These are phyloP conservation scores for Macrosiphum euphorbiae DNA, from an alignment of 2,888 invertebrate genomes.

Conservation along the genomic window DNA sequence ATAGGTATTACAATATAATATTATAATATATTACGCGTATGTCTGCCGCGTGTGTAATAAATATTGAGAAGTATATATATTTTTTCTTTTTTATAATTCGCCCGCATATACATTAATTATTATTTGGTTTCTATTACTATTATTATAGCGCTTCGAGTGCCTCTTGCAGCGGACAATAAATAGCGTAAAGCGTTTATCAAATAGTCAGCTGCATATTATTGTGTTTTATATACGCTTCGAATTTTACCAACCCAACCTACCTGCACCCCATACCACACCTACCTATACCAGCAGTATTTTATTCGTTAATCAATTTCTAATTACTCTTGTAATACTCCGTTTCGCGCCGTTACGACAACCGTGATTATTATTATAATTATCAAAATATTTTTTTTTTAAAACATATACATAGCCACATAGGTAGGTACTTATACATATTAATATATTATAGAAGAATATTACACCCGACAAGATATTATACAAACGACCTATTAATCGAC, in stretches of 20 bases:
- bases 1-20: background rate
- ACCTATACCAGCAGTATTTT: background rate
- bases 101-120: slow-evolving; percentile 32
- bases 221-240: background rate
- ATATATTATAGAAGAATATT: background rate
- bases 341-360: background rate
- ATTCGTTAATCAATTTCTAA: background rate
- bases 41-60: background rate
- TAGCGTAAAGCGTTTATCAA: background rate
- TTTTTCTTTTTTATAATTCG: background rate
- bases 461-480: background rate
- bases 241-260: background rate
- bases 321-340: background rate
- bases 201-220: background rate
- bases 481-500: slow-evolving; percentile 38
- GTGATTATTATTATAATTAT: slow-evolving; percentile 4
- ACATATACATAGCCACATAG: background rate
- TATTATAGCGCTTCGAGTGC: background rate
- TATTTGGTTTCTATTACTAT: slow-evolving; percentile 2
- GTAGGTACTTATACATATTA: background rate
- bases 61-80: background rate
- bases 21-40: too few species aligned
- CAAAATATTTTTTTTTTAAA: background rate
- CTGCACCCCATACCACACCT: background rate
- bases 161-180: background rate